Percentiles rank a stretch among this genome's conserved stretches.
phyloP scores from a whole-genome alignment of 2,888 invertebrate species.

The Eristalis tenax region DNA sequence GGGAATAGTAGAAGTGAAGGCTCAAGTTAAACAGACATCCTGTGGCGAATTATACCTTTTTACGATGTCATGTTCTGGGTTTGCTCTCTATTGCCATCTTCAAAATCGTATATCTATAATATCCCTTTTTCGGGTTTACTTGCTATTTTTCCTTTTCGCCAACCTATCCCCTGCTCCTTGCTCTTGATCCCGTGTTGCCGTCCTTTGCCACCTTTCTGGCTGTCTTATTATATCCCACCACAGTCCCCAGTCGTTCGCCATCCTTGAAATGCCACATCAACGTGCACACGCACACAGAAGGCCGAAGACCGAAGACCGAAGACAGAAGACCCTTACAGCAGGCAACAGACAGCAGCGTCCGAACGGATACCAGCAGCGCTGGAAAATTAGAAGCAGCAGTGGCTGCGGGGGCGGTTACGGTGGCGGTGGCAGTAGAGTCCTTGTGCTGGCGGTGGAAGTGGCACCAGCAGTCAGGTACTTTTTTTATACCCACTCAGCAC shows the following conservation, averaged over 20 bases:
- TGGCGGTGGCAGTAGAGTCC: conserved; percentile 47
- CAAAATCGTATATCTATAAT: conserved; percentile 72
- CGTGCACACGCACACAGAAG: conserved; percentile 29
- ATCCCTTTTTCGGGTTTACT: conserved; percentile 66
- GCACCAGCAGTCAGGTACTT: conserved; percentile 69
- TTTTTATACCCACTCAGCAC: conserved; percentile 68
- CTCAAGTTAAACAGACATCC: conserved; percentile 78
- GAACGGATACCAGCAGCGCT: conserved; percentile 63
- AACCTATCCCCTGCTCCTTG: conserved; percentile 3
- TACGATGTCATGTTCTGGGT: conserved; percentile 75
- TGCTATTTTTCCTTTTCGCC: conserved; percentile 50
- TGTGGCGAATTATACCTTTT: conserved; percentile 78
- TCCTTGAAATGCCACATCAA: conserved; percentile 1
- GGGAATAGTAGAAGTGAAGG: conserved; percentile 71
- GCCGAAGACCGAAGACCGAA: background rate
- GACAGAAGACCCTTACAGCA: conserved; percentile 52
- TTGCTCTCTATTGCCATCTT: conserved; percentile 72
- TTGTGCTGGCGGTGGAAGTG: conserved; percentile 54
- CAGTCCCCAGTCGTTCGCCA: background rate
- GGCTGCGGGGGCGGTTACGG: conserved; percentile 25
- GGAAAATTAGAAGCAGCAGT: conserved; percentile 56
- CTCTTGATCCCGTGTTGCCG: conserved; percentile 4
- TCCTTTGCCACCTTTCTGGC: conserved; percentile 47
- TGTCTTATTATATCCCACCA: conserved; percentile 46
- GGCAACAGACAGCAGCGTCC: conserved; percentile 61